Conservation (phyloP, 2,888 invertebrate species). For the Troides oblongomaculatus region DNA sequence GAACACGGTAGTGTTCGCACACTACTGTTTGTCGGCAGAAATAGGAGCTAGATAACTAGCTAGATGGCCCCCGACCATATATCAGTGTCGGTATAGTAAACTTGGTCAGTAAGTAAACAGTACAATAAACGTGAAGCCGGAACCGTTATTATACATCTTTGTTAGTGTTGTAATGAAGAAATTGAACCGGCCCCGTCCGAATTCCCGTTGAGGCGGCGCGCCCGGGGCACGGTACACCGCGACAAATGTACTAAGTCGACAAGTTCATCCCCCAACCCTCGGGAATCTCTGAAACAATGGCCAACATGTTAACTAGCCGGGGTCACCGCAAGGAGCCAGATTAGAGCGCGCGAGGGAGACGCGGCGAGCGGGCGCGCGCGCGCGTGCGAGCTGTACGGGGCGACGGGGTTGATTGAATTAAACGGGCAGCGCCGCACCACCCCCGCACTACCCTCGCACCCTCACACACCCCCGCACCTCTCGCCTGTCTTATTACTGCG, state of each 20-base stretch:
- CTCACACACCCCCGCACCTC: conserved; percentile 29
- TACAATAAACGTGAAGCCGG: neutral
- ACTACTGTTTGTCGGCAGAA: too few relatives aligned
- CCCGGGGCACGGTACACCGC: conserved; percentile 31
- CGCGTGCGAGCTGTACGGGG: conserved; percentile 34
- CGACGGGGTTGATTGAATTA: conserved; percentile 56
- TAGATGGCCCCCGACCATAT: neutral
- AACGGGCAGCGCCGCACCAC: conserved; percentile 37
- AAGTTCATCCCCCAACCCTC: conserved; percentile 49
- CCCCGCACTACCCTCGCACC: too few relatives aligned
- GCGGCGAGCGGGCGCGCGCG: neutral
- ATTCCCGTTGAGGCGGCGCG: conserved; percentile 7
- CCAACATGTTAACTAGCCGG: conserved; percentile 63
- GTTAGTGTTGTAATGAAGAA: conserved; percentile 13
- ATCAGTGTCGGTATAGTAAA: neutral
- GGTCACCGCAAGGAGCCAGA: conserved; percentile 55
- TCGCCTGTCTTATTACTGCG: conserved; percentile 25
- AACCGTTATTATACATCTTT: neutral
- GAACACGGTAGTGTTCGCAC: too few relatives aligned
- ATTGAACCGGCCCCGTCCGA: neutral
- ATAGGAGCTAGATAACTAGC: too few relatives aligned
- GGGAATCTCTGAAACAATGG: conserved; percentile 59
- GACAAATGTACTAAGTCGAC: conserved; percentile 51
- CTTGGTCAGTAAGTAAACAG: neutral
- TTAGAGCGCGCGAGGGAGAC: conserved; percentile 42